phyloP scores from a whole-genome alignment of 1,140 invertebrate genomes.

The Trachymyrmex cornetzi region DNA sequence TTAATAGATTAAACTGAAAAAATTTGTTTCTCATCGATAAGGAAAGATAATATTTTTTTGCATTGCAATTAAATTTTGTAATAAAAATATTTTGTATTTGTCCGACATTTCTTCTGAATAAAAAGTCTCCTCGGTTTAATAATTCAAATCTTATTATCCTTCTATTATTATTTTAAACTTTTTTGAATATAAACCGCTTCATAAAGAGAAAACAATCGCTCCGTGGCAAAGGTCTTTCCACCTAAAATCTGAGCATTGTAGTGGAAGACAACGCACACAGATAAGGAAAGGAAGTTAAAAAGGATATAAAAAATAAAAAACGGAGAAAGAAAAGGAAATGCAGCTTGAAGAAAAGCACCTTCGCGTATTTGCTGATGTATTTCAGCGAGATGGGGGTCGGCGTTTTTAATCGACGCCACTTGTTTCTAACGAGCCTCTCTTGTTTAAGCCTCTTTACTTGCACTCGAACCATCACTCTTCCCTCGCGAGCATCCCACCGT shows the following conservation, averaged over 20 bases:
- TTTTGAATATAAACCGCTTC: background rate
- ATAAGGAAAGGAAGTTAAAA: background rate
- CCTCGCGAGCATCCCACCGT: background rate
- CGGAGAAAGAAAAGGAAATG: conserved; percentile 20
- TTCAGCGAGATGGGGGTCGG: conserved; percentile 66
- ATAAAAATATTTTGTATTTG: conserved; percentile 15
- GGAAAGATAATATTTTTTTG: background rate
- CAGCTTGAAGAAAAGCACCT: conserved; percentile 54
- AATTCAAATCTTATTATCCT: conserved; percentile 12
- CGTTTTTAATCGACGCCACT: conserved; percentile 85
- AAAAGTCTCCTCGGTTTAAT: background rate
- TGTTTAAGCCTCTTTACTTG: conserved; percentile 79
- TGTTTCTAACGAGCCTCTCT: conserved; percentile 85
- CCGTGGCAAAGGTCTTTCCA: background rate
- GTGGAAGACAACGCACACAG: background rate
- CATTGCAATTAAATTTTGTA: conserved; percentile 8
- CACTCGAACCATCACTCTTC: conserved; percentile 49
- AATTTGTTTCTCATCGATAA: background rate
- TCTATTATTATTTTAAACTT: conserved; percentile 18
- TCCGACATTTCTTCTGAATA: background rate
- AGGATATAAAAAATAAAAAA: background rate
- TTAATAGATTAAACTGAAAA: background rate
- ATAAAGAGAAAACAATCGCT: conserved; percentile 9
- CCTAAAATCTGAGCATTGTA: conserved; percentile 13
- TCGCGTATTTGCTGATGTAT: conserved; percentile 74